Conservation (phyloP, 2,888 invertebrate species). For the Cerceris ruficornis region DNA sequence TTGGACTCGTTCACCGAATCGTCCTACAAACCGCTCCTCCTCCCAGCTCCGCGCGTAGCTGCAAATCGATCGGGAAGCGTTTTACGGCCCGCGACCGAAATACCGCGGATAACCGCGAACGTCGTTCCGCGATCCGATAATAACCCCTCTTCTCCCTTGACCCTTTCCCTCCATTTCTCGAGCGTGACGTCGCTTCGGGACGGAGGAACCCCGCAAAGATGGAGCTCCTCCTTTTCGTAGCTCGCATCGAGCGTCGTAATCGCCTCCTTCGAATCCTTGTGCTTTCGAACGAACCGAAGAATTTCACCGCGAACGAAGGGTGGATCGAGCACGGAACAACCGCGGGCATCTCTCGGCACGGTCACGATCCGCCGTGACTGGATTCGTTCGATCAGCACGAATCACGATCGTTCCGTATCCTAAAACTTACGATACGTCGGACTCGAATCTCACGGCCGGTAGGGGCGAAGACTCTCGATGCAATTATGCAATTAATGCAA, state of each 20-base stretch:
- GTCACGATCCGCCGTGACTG: constrained; percentile 19
- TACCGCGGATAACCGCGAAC: constrained; percentile 5
- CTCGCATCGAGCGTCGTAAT: background rate
- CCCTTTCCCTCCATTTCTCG: background rate
- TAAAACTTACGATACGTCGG: constrained; percentile 35
- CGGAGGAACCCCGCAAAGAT: too few relatives aligned
- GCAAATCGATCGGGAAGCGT: constrained; percentile 53
- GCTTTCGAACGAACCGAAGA: background rate
- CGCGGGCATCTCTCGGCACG: constrained; percentile 9
- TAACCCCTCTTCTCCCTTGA: too few relatives aligned
- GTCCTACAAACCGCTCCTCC: constrained; percentile 50
- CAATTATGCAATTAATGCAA: too few relatives aligned
- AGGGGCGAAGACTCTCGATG: constrained; percentile 9
- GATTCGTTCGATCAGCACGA: constrained; percentile 36
- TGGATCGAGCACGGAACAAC: background rate
- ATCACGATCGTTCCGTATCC: constrained; percentile 16
- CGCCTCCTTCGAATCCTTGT: background rate
- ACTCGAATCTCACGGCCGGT: constrained; percentile 16
- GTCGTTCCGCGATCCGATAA: background rate
- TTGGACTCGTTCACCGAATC: constrained; percentile 48
- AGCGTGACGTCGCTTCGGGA: too few relatives aligned
- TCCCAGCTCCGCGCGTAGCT: constrained; percentile 40
- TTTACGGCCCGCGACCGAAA: constrained; percentile 22
- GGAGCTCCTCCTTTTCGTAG: too few relatives aligned
- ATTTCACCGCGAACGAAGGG: background rate